Evolutionary conservation across 2,888 invertebrate species (phyloP), one percentile per base, ranked within the genome.

Genomic region (Athripsodes cinereus): DNA sequence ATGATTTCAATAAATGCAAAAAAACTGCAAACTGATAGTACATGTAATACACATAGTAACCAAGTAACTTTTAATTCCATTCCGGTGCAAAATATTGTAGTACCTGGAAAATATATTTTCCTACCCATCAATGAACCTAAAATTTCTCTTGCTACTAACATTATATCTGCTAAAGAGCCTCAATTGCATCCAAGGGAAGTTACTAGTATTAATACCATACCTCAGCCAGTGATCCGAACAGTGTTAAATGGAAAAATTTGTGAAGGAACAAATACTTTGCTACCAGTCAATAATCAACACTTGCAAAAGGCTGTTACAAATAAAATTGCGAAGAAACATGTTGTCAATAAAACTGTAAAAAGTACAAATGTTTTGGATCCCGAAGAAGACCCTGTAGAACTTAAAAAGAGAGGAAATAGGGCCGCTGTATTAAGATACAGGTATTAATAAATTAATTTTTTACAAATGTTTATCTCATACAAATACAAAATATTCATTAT

Each of bases 341-440:
- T 34, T 10, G 34, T 11, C 8, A 61, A 49, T 26, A 55, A 55
- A 51, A 13, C 5, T 13, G 5, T 13, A n/a, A n/a, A 3, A 3
- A 40, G 13, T n/a, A 13, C 13, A 40, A n/a, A 5, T n/a, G 40
- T 5, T 40, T 5, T 13, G 13, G 13, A 13, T 40, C 13, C 16
- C 13, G 40, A 40, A 2, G 40, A 40, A 40, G 40, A 40, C 13
- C 40, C 40, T 16, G 34, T 26, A 1, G 49, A 46, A 13, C 44
- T 58, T 31, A 57, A 61, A 35, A 52, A 53, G 40, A 40, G 40
- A 22, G 52, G 61, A 19, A 63, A 63, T 48, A 55, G 58, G 35
- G 60, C 58, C 2, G 63, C 63, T 2, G 63, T 63, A 10, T 57
- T 31, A 3, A 55, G 63, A 60, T 63, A 63, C 52, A 63, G 63